Percentiles rank a stretch among this genome's conserved stretches.
Evolutionary conservation across 2,113 vertebrate species (phyloP).

Genomic region (Oncorhynchus mykiss): DNA sequence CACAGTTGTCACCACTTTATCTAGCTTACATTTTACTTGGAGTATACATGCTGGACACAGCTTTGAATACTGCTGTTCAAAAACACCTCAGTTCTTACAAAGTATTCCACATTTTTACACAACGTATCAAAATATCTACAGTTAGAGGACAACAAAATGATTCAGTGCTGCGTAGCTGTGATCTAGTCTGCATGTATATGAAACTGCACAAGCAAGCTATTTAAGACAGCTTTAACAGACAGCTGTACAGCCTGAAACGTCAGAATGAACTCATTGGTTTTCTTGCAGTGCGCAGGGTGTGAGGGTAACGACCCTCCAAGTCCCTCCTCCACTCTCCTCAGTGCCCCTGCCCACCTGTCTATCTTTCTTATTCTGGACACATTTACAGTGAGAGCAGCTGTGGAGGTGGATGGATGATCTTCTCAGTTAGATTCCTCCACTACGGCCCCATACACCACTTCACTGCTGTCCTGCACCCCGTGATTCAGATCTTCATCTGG

Average conservation of each 20-base stretch:
- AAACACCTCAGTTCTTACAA: constrained; percentile 32
- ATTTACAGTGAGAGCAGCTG: constrained; percentile 39
- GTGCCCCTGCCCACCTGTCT: background rate
- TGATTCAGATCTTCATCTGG: constrained; percentile 28
- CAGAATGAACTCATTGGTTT: background rate
- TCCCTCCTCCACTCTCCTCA: background rate
- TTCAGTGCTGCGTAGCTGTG: background rate
- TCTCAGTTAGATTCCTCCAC: constrained; percentile 58
- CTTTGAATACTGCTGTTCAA: constrained; percentile 31
- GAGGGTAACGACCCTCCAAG: too few relatives aligned
- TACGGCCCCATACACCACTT: constrained; percentile 36
- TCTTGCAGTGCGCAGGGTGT: constrained; percentile 13
- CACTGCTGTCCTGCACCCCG: too few relatives aligned
- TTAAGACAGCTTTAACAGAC: constrained; percentile 50
- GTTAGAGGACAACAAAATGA: constrained; percentile 9
- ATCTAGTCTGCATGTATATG: constrained; percentile 19
- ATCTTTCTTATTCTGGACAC: constrained; percentile 7
- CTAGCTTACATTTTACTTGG: too few relatives aligned
- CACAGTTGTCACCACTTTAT: background rate
- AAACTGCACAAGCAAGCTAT: constrained; percentile 57
- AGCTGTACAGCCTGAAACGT: constrained; percentile 11
- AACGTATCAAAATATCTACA: constrained; percentile 9
- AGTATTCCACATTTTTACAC: constrained; percentile 23
- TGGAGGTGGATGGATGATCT: background rate
- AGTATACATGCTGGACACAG: background rate